phyloP scores from a whole-genome alignment of 2,888 invertebrate species.

The Deroplatys truncata region DNA sequence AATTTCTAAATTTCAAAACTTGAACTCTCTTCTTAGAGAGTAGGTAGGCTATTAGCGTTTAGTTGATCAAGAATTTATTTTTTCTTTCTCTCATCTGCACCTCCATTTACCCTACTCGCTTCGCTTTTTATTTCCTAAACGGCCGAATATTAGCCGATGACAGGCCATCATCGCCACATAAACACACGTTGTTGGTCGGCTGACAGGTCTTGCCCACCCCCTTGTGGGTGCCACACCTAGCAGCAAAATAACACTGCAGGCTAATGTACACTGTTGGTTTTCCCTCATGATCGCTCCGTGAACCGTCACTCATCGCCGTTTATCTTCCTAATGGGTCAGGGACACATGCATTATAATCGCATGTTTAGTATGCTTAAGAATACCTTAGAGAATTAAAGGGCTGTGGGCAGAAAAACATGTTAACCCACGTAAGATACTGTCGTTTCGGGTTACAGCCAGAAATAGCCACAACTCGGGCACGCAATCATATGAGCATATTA shows the following conservation, averaged over 20 bases:
- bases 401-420: neutral
- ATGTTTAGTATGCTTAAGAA: neutral
- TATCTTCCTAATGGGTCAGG: neutral
- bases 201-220: neutral
- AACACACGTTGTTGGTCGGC: neutral
- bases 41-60: neutral
- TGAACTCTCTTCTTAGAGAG: too few species aligned
- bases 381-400: neutral
- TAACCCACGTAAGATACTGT: neutral
- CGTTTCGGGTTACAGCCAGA: neutral
- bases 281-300: neutral
- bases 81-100: neutral
- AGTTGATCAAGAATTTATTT: neutral
- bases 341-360: neutral
- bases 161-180: neutral
- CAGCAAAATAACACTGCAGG: neutral
- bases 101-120: neutral
- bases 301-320: neutral
- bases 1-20: too few species aligned
- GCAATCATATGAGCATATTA: neutral
- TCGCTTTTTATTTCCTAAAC: neutral
- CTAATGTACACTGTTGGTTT: neutral
- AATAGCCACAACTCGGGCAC: neutral
- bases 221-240: neutral
- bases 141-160: neutral